Conservation (phyloP, 2,113 vertebrate genomes). For the Peucedramus taeniatus region DNA sequence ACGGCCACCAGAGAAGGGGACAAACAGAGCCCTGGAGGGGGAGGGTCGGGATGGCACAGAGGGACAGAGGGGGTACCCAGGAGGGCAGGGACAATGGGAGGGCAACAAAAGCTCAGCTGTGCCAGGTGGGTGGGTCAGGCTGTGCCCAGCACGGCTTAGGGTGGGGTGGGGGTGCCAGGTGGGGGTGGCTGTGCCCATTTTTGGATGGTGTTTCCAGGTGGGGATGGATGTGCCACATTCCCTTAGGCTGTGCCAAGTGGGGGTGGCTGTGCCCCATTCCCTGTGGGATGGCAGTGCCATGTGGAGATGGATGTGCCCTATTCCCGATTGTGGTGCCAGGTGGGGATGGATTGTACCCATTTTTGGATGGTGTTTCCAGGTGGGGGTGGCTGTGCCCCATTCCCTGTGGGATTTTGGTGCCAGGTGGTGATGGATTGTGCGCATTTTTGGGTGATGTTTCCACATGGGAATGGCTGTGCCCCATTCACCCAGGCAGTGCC, state of each 20-base stretch:
- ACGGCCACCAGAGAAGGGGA: not conserved
- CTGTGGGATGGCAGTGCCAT: too few relatives aligned
- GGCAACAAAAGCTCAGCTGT: fast-evolving
- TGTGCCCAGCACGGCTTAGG: fast-evolving
- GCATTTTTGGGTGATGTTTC: not conserved
- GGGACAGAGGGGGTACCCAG: not conserved
- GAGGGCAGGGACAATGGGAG: fast-evolving
- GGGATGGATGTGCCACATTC: too few relatives aligned
- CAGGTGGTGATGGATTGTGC: too few relatives aligned
- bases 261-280: not conserved
- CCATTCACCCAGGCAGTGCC: not conserved
- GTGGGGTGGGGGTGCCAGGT: fast-evolving
- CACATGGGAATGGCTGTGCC: not conserved
- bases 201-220: too few relatives aligned
- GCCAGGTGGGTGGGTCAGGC: not conserved
- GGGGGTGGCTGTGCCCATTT: not conserved
- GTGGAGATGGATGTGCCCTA: not conserved
- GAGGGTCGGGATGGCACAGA: not conserved
- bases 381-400: not conserved
- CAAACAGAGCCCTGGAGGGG: not conserved
- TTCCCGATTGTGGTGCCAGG: too few relatives aligned
- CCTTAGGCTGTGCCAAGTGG: too few relatives aligned
- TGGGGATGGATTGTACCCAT: too few relatives aligned
- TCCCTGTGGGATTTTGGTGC: too few relatives aligned
- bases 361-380: not conserved